These are phyloP conservation scores for Xestia rhomboidea DNA, from an alignment of 2,888 invertebrate species.

Conservation along the genomic window DNA sequence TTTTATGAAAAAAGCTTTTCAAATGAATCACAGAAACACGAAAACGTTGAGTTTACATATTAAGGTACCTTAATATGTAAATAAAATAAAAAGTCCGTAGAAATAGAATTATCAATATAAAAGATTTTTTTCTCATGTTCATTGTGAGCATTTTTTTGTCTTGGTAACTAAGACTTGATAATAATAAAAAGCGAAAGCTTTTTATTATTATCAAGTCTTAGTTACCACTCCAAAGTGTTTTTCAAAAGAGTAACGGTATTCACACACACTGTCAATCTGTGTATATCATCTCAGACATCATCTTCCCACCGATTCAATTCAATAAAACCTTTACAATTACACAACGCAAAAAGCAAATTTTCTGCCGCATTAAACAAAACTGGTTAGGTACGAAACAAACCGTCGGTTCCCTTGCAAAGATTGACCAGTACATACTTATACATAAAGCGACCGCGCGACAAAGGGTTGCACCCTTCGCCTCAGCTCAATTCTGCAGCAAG, in stretches of 20 bases:
- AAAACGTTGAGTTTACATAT: neutral
- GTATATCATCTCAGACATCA: neutral
- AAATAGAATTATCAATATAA: neutral
- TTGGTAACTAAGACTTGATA: too few relatives aligned
- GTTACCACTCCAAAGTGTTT: neutral
- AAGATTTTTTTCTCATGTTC: neutral
- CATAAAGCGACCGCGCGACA: conserved; percentile 58
- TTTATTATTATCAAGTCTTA: neutral
- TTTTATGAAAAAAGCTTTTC: conserved; percentile 34
- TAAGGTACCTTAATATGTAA: too few relatives aligned
- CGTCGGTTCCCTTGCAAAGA: conserved; percentile 66
- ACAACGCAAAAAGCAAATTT: conserved; percentile 43
- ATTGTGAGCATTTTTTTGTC: neutral
- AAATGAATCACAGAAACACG: neutral
- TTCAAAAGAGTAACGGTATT: conserved; percentile 4
- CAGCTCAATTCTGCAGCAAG: conserved; percentile 84
- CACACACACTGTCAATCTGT: neutral
- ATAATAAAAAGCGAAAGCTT: too few relatives aligned
- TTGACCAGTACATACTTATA: conserved; percentile 59
- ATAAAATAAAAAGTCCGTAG: neutral
- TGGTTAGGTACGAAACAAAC: conserved; percentile 58
- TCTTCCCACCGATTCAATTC: conserved; percentile 2
- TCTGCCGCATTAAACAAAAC: conserved; percentile 52
- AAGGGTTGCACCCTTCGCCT: conserved; percentile 83
- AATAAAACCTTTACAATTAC: conserved; percentile 2